These are phyloP conservation scores for Pseudopodoces humilis DNA, from an alignment of 2,113 vertebrate genomes.

Conservation along the genomic window DNA sequence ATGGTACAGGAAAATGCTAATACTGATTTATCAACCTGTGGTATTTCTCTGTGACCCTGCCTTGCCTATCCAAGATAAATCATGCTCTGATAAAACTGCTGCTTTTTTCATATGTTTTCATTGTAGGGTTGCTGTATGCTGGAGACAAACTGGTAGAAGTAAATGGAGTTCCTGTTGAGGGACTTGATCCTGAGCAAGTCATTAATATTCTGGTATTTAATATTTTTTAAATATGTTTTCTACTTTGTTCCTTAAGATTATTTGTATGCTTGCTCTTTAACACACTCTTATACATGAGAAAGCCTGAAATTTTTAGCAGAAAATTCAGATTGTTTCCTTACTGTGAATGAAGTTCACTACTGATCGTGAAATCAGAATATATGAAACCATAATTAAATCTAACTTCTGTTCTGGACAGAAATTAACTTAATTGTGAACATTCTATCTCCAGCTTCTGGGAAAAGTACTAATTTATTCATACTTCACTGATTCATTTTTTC, in stretches of 20 bases:
- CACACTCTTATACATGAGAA: not conserved
- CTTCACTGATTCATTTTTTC: not conserved
- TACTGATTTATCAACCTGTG: not conserved
- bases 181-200: slow-evolving; percentile 94
- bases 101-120: not conserved
- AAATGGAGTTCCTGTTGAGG: slow-evolving; percentile 88
- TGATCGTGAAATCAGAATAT: not conserved
- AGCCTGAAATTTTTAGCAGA: not conserved
- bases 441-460: not conserved
- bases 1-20: not conserved
- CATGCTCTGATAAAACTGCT: not conserved
- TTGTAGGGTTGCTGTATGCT: slow-evolving; percentile 86
- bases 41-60: not conserved
- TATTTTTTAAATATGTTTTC: not conserved
- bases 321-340: not conserved
- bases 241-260: not conserved
- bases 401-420: not conserved
- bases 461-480: not conserved
- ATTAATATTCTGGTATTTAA: slow-evolving; percentile 90
- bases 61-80: not conserved
- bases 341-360: not conserved
- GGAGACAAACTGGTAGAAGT: slow-evolving; percentile 96
- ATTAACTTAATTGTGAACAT: not conserved
- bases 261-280: not conserved
- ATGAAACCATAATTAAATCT: not conserved